Evolutionary conservation across 37 sponge, comb jelly and placozoan genomes (phyloP).

Genomic region (Hormiphora californensis): DNA sequence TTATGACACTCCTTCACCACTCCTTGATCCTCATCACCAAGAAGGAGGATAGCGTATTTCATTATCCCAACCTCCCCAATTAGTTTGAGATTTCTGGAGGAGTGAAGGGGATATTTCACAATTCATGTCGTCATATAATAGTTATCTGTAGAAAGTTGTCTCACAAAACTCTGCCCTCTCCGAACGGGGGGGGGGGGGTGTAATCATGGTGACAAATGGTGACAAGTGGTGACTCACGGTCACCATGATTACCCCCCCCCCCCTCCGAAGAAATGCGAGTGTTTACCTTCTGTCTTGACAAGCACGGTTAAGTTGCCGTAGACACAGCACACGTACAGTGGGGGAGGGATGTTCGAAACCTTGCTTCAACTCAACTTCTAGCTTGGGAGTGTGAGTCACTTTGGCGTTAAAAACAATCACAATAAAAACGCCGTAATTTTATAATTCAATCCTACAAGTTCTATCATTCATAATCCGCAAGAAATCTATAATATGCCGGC

Average conservation of each 20-base stretch:
- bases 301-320: neutral
- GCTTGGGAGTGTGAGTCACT: no score
- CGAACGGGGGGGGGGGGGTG: no score
- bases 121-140: neutral
- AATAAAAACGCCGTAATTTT: no score
- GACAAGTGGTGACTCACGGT: no score
- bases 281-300: neutral
- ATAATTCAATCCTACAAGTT: no score
- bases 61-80: slow-evolving; percentile 16
- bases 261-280: no score
- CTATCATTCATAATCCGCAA: no score
- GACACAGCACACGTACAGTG: neutral
- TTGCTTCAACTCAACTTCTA: slow-evolving; percentile 26
- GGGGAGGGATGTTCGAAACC: slow-evolving; percentile 26
- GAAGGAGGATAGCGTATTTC: slow-evolving; percentile 35
- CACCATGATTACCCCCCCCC: no score
- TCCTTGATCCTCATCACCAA: neutral
- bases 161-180: no score
- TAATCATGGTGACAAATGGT: no score
- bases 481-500: no score
- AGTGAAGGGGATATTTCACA: neutral
- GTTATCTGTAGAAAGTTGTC: neutral
- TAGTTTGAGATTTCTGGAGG: neutral
- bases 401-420: no score
- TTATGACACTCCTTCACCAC: slow-evolving; percentile 38